phyloP scores from a whole-genome alignment of 1,140 invertebrate genomes.

The Cotesia chilonis region DNA sequence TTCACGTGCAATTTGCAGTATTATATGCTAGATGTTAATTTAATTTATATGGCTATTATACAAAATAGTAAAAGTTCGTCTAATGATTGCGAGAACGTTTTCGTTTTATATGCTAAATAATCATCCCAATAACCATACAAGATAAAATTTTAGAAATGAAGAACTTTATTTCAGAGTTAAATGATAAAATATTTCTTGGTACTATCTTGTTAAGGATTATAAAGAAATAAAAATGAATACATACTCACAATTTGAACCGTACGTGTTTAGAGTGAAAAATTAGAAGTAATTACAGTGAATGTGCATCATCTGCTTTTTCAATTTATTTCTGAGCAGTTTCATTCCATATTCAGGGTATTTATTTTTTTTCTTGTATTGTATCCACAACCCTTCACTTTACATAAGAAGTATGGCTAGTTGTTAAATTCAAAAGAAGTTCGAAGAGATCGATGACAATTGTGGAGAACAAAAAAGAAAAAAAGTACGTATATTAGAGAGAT shows the following conservation, averaged over 20 bases:
- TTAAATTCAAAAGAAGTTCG: slow-evolving; percentile 49
- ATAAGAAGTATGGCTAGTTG: slow-evolving; percentile 42
- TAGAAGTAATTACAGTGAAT: slow-evolving; percentile 43
- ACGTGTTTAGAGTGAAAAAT: background rate
- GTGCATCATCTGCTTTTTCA: slow-evolving; percentile 52
- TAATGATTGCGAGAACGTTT: too few relatives aligned
- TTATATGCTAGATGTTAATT: too few relatives aligned
- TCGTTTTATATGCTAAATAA: too few relatives aligned
- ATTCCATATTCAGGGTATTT: slow-evolving; percentile 44
- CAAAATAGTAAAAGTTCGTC: too few relatives aligned
- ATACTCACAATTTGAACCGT: background rate
- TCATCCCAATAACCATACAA: too few relatives aligned
- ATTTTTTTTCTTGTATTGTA: slow-evolving; percentile 28
- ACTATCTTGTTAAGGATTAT: too few relatives aligned
- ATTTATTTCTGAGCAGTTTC: slow-evolving; percentile 57
- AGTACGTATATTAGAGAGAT: slow-evolving; percentile 10
- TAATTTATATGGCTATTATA: too few relatives aligned
- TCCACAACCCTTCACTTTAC: background rate
- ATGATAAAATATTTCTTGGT: too few relatives aligned
- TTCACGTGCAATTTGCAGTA: too few relatives aligned
- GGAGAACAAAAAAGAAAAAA: slow-evolving; percentile 1
- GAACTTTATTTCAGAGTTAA: too few relatives aligned
- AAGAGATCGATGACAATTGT: slow-evolving; percentile 34
- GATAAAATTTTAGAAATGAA: too few relatives aligned
- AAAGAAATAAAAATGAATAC: too few relatives aligned